These are phyloP conservation scores for Sisor rabdophorus DNA, from an alignment of 2,113 vertebrate genomes.

Conservation along the genomic window DNA sequence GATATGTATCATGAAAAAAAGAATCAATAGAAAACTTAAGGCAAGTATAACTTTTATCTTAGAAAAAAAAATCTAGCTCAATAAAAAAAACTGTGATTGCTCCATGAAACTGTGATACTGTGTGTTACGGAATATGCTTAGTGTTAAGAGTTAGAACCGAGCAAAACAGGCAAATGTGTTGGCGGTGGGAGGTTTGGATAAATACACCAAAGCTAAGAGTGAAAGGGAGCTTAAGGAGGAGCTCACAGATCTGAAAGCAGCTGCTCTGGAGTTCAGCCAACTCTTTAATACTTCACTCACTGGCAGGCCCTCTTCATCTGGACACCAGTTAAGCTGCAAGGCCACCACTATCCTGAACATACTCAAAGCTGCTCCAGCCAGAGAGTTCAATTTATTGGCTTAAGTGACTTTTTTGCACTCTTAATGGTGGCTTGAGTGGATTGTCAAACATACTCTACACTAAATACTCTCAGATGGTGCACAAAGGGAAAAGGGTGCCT, in stretches of 20 bases:
- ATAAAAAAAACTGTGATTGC: not conserved
- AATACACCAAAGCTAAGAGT: conserved; percentile 40
- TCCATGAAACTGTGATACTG: not conserved
- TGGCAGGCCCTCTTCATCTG: conserved; percentile 28
- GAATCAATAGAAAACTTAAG: not conserved
- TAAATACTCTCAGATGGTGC: conserved; percentile 6
- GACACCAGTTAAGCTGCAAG: conserved; percentile 19
- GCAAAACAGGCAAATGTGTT: not conserved
- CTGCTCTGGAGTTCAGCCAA: conserved; percentile 45
- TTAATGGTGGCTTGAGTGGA: conserved; percentile 6
- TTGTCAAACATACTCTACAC: not conserved
- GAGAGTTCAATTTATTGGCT: not conserved
- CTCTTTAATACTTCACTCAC: conserved; percentile 30
- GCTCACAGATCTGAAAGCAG: conserved; percentile 41
- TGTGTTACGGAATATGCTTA: not conserved
- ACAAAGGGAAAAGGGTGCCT: not conserved
- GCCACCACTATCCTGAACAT: conserved; percentile 8
- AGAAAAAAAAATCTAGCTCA: not conserved
- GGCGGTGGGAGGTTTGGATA: conserved; percentile 23
- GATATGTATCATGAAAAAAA: not conserved
- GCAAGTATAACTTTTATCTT: not conserved
- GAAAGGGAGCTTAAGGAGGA: conserved; percentile 22
- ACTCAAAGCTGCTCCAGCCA: conserved; percentile 1
- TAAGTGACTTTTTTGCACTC: conserved; percentile 11
- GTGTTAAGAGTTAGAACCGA: conserved; percentile 16